phyloP scores from a whole-genome alignment of 1,140 invertebrate species.

The Mactra quadrangularis region DNA sequence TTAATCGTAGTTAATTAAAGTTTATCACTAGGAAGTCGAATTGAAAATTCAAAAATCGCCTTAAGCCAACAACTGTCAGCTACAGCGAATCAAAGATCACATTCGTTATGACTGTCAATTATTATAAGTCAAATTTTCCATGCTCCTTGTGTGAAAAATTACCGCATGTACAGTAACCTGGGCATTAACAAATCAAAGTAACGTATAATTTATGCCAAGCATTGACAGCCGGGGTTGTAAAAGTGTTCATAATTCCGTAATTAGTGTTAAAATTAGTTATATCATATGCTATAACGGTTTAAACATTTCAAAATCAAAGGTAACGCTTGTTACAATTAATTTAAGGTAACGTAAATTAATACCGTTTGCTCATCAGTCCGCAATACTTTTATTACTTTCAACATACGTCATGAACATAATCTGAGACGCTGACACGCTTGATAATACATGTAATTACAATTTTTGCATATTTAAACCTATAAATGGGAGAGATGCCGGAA shows the following conservation, averaged over 20 bases:
- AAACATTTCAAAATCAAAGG: no score
- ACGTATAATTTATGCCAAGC: conserved; percentile 4
- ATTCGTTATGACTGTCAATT: conserved; percentile 22
- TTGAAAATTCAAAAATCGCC: conserved; percentile 15
- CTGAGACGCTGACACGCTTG: no score
- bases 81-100: conserved; percentile 1
- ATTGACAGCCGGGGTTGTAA: neutral
- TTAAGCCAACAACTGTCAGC: neutral
- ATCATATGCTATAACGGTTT: neutral
- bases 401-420: no score
- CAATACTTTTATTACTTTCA: no score
- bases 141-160: conserved; percentile 25
- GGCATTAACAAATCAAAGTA: conserved; percentile 23
- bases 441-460: no score
- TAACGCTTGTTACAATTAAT: no score
- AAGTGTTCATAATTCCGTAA: conserved; percentile 29
- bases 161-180: neutral
- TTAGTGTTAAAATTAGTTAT: conserved; percentile 6
- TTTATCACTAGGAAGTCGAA: conserved; percentile 15
- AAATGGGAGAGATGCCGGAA: no score
- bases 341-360: no score
- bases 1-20: neutral
- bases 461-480: no score
- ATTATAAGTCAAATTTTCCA: conserved; percentile 5
- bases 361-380: no score